Evolutionary conservation across 2,113 vertebrate genomes (phyloP), one percentile per base, ranked within the genome.

Genomic region (Notarius lentiginosus): DNA sequence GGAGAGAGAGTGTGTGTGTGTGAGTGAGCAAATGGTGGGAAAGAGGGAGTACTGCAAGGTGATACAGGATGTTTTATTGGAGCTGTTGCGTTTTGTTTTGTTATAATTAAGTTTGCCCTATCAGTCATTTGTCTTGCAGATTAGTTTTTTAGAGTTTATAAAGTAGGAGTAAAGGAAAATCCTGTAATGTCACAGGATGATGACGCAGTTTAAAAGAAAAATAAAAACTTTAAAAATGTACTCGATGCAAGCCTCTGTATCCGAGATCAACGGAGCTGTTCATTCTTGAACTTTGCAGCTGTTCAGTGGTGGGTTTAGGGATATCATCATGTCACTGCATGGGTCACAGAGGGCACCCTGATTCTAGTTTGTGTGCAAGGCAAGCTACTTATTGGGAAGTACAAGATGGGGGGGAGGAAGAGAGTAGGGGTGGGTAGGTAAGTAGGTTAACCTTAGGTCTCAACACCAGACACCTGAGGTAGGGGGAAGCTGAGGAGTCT

Each of bases 111-210:
- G 47, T 90, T 88, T 87, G 53, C 51, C 51, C 66, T 88, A 83
- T 88, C 88, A 91, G 88, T 88, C 81, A 27, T 51, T 83, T 85
- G 49, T 82, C 53, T 79, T 72, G 61, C 60, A 90, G 87, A 88
- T 91, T 90, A 89, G 89, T 92, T 92, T 90, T 82, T 85, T 90
- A 55, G 30, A 91, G 87, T 89, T 91, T 90, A 66, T 60, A 63
- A 90, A 87, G 66, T 51, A 83, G n/a, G 47, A 90, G 91, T 92
- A 86, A 41, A 63, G 66, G 63, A 86, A 89, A 91, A 70, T 86
- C 76, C 22, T 89, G 76, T 84, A 58, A 75, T 27, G 77, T 86
- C 76, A 51, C 61, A 68, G 72, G 58, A 84, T 72, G 58, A 84
- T 72, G 30, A 49, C 60, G 4, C 30, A 58, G 60, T 82, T n/a